These are phyloP conservation scores for Calcarius lapponicus DNA, from an alignment of 2,797 vertebrate genomes.

Conservation along the genomic window DNA sequence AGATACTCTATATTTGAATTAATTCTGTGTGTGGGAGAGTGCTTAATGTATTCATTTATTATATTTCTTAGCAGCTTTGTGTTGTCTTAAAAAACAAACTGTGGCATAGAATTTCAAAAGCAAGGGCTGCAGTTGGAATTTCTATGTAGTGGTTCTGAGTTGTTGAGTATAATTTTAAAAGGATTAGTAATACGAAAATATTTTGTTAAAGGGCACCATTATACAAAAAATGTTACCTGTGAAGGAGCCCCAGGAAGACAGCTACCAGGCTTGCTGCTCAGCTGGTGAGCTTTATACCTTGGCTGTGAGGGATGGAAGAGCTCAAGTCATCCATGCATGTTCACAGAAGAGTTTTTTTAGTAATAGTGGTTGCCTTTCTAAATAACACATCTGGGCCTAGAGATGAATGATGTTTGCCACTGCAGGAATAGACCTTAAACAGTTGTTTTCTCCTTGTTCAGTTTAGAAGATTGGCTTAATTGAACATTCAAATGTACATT, in stretches of 20 bases:
- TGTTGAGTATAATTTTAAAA: slow-evolving; percentile 60
- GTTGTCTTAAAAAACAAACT: slow-evolving; percentile 61
- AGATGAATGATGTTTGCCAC: background rate
- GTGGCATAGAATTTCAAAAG: slow-evolving; percentile 55
- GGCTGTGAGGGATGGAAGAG: background rate
- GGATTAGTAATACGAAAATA: slow-evolving; percentile 60
- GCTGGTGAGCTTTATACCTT: background rate
- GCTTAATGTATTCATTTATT: slow-evolving; percentile 46
- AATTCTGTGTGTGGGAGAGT: background rate
- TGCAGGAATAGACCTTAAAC: background rate
- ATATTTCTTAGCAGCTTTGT: slow-evolving; percentile 46
- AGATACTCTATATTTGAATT: background rate
- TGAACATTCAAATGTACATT: background rate
- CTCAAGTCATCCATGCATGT: background rate
- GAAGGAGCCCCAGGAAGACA: slow-evolving; percentile 18
- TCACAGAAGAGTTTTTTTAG: background rate
- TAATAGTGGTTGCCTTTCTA: background rate
- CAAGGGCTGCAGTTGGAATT: slow-evolving; percentile 13
- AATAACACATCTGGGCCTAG: background rate
- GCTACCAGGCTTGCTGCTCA: background rate
- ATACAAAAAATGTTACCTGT: slow-evolving; percentile 29
- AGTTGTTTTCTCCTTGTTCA: background rate
- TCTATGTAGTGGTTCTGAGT: slow-evolving; percentile 15
- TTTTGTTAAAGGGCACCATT: slow-evolving; percentile 35
- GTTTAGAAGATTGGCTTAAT: background rate